phyloP scores from a whole-genome alignment of 2,888 invertebrate species.

The Mesochorus sp. region DNA sequence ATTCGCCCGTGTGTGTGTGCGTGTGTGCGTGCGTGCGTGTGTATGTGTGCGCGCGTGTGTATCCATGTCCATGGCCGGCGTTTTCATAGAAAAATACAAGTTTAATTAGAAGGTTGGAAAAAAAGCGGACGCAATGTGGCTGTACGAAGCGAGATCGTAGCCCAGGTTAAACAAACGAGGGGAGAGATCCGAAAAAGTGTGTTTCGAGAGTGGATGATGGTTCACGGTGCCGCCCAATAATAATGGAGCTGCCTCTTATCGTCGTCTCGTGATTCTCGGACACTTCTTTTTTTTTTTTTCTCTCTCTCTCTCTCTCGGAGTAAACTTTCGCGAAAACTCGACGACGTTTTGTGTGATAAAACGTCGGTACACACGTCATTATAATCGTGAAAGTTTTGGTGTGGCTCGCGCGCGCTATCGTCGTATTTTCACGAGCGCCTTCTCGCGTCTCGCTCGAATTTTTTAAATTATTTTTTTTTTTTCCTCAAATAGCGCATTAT shows the following conservation, averaged over 20 bases:
- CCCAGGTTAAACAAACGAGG: conserved; percentile 56
- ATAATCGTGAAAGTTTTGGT: too few species aligned
- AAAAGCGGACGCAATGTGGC: conserved; percentile 51
- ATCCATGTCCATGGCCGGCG: too few species aligned
- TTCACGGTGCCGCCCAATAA: conserved; percentile 66
- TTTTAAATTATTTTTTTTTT: too few species aligned
- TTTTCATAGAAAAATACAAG: not conserved
- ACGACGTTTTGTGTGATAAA: conserved; percentile 6
- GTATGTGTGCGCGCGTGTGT: conserved; percentile 29
- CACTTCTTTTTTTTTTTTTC: conserved; percentile 38
- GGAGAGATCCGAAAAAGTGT: conserved; percentile 47
- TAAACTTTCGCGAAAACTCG: conserved; percentile 4
- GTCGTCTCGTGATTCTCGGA: conserved; percentile 59
- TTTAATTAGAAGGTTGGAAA: not conserved
- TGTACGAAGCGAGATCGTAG: conserved; percentile 52
- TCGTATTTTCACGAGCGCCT: too few species aligned
- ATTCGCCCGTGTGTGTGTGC: too few species aligned
- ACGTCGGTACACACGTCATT: too few species aligned
- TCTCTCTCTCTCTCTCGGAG: not conserved
- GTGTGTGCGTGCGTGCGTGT: conserved; percentile 19
- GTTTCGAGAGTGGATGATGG: conserved; percentile 35
- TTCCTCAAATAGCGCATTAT: too few species aligned
- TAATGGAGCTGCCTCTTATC: conserved; percentile 62
- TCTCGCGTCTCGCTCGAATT: too few species aligned
- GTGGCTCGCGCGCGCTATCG: too few species aligned